These are phyloP conservation scores for Choloepus didactylus DNA, from an alignment of 2,797 vertebrate genomes.

Conservation along the genomic window DNA sequence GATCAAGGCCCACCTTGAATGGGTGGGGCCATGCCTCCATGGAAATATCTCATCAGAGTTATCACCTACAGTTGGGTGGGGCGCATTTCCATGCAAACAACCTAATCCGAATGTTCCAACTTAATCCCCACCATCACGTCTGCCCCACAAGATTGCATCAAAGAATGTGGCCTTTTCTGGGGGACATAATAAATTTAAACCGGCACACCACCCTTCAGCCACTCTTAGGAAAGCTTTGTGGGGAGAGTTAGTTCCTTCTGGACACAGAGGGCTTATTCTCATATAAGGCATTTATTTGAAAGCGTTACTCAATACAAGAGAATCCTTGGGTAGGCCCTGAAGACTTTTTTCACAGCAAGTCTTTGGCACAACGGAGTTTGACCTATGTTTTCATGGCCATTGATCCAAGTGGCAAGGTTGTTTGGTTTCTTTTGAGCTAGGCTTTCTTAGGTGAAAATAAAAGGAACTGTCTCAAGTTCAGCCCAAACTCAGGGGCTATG, in stretches of 20 bases:
- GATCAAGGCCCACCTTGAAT: too few species aligned
- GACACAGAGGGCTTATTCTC: neutral
- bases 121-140: too few species aligned
- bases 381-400: neutral
- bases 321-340: neutral
- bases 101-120: too few species aligned
- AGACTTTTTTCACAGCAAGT: neutral
- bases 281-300: neutral
- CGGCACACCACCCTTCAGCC: neutral
- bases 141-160: too few species aligned
- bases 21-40: too few species aligned
- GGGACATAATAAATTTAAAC: too few species aligned
- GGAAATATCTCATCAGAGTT: too few species aligned
- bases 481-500: neutral
- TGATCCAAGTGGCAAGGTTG: neutral
- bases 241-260: neutral
- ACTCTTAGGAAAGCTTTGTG: neutral
- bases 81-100: too few species aligned
- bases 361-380: constrained; percentile 12
- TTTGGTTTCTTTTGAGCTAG: neutral
- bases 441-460: neutral
- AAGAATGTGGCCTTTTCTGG: too few species aligned
- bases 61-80: too few species aligned
- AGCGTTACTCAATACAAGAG: neutral
- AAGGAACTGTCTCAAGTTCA: neutral